These are phyloP conservation scores for Danaus chrysippus DNA, from an alignment of 2,888 invertebrate genomes.

Conservation along the genomic window DNA sequence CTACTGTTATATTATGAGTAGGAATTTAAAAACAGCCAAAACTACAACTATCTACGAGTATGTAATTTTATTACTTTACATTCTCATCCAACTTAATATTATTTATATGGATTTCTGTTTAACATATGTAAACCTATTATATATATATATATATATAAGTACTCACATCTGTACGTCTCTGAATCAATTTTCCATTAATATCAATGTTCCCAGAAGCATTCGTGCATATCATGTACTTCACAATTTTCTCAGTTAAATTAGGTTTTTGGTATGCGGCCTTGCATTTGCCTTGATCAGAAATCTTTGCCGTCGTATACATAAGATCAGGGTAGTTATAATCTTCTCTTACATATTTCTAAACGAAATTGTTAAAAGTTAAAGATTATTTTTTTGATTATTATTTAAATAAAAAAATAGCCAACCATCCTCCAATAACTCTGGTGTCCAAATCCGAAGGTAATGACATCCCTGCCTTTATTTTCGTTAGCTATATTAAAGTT, in stretches of 20 bases:
- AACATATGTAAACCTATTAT: no score
- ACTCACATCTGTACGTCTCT: conserved; percentile 1
- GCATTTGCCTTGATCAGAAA: conserved; percentile 39
- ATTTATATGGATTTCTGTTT: no score
- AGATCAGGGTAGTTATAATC: conserved; percentile 37
- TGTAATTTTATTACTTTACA: no score
- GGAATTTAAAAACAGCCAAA: no score
- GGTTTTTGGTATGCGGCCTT: conserved; percentile 32
- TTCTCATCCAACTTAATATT: no score
- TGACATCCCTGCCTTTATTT: conserved; percentile 31
- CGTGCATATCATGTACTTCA: conserved; percentile 48
- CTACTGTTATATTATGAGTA: no score
- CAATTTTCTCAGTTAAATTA: conserved; percentile 36
- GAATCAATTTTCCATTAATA: conserved; percentile 21
- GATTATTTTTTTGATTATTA: conserved; percentile 10
- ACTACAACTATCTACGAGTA: no score
- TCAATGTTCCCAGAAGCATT: conserved; percentile 35
- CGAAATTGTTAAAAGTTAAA: no score
- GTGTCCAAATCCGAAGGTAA: conserved; percentile 46
- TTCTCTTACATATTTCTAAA: conserved; percentile 33
- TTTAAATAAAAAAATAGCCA: conserved; percentile 13
- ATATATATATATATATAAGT: no score
- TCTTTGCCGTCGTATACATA: conserved; percentile 34
- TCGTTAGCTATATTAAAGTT: conserved; percentile 42
- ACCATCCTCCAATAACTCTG: conserved; percentile 38